Percentiles rank a stretch among this genome's conserved stretches.
phyloP scores from a whole-genome alignment of 2,797 vertebrate genomes.

The Cuculus canorus region DNA sequence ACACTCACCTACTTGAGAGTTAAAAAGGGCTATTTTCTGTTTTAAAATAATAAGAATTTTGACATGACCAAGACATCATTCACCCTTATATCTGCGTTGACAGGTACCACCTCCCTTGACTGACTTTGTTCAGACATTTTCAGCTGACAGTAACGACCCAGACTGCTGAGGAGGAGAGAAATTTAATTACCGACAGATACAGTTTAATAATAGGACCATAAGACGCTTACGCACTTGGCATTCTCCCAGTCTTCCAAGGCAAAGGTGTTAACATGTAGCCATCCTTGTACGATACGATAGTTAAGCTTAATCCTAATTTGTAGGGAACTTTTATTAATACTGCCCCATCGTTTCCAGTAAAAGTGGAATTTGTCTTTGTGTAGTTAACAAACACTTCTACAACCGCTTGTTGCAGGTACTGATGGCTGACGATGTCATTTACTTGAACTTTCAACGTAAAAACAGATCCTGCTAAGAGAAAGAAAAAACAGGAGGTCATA shows the following conservation, averaged over 20 bases:
- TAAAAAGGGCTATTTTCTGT: background rate
- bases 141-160: background rate
- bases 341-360: slow-evolving; percentile 81
- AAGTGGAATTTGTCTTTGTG: slow-evolving; percentile 77
- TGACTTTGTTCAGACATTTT: background rate
- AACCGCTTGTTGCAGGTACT: slow-evolving; percentile 75
- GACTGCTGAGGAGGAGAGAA: background rate
- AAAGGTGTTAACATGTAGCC: slow-evolving; percentile 83
- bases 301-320: slow-evolving; percentile 76
- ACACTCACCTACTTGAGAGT: background rate
- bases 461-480: slow-evolving; percentile 70
- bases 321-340: slow-evolving; percentile 83
- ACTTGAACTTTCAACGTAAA: slow-evolving; percentile 89
- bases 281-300: slow-evolving; percentile 82
- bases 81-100: background rate
- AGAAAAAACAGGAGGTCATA: background rate
- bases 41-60: background rate
- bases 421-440: slow-evolving; percentile 81
- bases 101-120: background rate
- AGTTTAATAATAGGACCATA: slow-evolving; percentile 24
- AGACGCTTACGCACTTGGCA: slow-evolving; percentile 82
- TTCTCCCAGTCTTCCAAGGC: slow-evolving; percentile 83
- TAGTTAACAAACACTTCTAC: slow-evolving; percentile 90
- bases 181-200: background rate
- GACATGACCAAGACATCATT: background rate